A percentile compares a stretch with the other conserved stretches of the same genome.
Conservation (phyloP, 2,888 invertebrate species). For the Drosophila austrosaltans region DNA sequence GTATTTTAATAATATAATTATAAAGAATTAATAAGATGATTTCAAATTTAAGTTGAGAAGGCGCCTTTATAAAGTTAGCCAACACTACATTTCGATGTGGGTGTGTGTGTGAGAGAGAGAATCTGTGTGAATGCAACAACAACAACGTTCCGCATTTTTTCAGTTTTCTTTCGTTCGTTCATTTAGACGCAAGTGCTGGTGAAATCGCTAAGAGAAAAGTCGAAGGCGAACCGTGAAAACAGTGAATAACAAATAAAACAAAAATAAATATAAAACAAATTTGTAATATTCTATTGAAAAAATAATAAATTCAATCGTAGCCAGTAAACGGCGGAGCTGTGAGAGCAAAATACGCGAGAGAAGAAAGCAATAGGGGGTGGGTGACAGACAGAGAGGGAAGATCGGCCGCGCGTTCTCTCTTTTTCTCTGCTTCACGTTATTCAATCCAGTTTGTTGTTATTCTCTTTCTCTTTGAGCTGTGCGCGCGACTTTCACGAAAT, state of each 20-base stretch:
- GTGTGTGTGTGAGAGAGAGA: too few relatives aligned
- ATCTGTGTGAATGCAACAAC: constrained; percentile 36
- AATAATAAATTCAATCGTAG: constrained; percentile 22
- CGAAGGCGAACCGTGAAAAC: background rate
- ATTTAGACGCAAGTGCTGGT: constrained; percentile 68
- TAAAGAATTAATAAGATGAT: too few relatives aligned
- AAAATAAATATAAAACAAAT: constrained; percentile 3
- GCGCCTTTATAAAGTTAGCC: too few relatives aligned
- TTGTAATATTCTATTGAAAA: background rate
- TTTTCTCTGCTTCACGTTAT: constrained; percentile 40
- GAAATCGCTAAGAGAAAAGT: constrained; percentile 30
- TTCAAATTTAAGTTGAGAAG: too few relatives aligned
- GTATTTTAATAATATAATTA: too few relatives aligned
- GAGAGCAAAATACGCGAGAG: constrained; percentile 31
- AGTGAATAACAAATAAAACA: constrained; percentile 17
- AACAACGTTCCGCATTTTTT: constrained; percentile 52
- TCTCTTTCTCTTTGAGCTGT: constrained; percentile 53
- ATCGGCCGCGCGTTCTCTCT: constrained; percentile 26
- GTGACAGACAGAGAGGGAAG: constrained; percentile 30
- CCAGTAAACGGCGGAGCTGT: constrained; percentile 18
- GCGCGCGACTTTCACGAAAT: constrained; percentile 67
- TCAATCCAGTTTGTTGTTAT: constrained; percentile 55
- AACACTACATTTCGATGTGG: too few relatives aligned
- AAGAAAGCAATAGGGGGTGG: constrained; percentile 42
- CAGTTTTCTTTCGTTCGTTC: constrained; percentile 71